phyloP scores from a whole-genome alignment of 64 coral and sea anemone genomes.

The Trachythela sp. region DNA sequence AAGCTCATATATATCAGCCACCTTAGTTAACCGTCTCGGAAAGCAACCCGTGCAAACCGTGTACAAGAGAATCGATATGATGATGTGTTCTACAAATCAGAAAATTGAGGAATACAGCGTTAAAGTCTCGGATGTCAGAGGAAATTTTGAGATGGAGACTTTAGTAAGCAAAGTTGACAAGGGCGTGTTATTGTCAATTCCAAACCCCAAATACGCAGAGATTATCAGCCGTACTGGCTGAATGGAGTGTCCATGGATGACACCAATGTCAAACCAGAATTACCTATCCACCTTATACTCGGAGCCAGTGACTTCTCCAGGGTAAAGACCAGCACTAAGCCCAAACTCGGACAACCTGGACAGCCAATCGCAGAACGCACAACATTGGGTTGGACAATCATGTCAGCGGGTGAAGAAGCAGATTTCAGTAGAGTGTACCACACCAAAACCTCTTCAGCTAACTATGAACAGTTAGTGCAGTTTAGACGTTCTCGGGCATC shows the following conservation, averaged over 20 bases:
- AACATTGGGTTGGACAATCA: no score
- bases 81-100: conserved; percentile 45
- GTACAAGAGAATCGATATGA: conserved; percentile 51
- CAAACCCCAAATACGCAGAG: conserved; percentile 40
- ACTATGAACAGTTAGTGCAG: no score
- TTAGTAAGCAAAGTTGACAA: conserved; percentile 39
- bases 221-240: not conserved
- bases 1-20: conserved; percentile 20
- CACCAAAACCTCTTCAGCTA: no score
- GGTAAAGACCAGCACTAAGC: no score
- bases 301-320: no score
- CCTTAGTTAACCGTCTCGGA: not conserved
- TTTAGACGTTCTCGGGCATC: no score
- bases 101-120: conserved; percentile 13
- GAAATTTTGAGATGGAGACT: conserved; percentile 34
- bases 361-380: no score
- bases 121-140: not conserved
- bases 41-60: conserved; percentile 2
- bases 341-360: no score
- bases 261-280: no score
- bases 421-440: no score
- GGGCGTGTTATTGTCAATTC: conserved; percentile 15
- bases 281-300: no score
- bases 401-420: no score
- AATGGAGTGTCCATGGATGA: conserved; percentile 47